Evolutionary conservation across 2,113 vertebrate species (phyloP), one percentile per base, ranked within the genome.

Genomic region (Osmerus mordax): DNA sequence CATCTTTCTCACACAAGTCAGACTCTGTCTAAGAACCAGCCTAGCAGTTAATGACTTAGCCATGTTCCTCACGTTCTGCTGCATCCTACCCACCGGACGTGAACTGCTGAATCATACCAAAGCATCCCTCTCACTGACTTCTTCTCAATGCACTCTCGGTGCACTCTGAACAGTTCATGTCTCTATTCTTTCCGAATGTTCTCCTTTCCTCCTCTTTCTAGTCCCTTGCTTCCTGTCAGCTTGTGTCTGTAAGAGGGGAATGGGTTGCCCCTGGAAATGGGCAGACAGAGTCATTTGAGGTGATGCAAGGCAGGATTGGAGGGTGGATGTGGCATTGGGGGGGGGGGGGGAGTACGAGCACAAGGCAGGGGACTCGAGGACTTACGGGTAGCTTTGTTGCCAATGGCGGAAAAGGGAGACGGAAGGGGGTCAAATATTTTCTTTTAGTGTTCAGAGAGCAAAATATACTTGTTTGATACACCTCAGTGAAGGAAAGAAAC

Each of bases 261-360:
- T 3, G 18, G 80, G 87, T 91, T 88, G 87, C 87, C 87, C 79
- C 61, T 77, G 87, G 89, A 72, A 82, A 89, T 83, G 79, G 83
- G 75, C 75, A 73, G 79, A 72, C 55, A 12, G 54, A 84, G 78
- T 83, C 76, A 72, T 84, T 79, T 11, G 74, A 87, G 85, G 84
- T 88, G 87, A 80, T 29, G 79, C 71, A 66, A 83, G 82, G 79
- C 78, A 55, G 75, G 69, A 65, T 82, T 79, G 78, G 81, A 79
- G 65, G 82, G 72, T 62, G n/a, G 72, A 62, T 32, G 62, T 59
- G 62, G 62, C 66, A 62, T 52, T 28, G 13, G 47, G 12, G 18
- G 63, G 28, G 23, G 23, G 23, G 23, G 12, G 18, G 63, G 28
- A 28, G 58, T 32, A 66, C 66, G 53, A 60, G 65, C 52, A 5